Base-by-base conservation (phyloP, 2,113 vertebrate genomes). In the Fregetta grallaria region DNA sequence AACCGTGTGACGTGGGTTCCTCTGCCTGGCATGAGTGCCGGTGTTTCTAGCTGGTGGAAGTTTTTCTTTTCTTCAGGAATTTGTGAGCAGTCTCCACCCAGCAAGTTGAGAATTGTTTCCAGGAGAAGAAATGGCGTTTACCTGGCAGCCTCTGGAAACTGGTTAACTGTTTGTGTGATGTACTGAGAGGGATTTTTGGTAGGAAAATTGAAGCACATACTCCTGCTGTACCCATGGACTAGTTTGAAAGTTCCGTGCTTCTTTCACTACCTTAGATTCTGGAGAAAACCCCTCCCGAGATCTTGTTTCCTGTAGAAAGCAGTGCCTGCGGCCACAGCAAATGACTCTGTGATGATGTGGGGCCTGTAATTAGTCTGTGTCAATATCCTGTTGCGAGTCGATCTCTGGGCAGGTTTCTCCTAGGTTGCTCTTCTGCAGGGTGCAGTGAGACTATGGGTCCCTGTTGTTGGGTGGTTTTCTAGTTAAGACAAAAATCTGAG, bases 21-120 rank as follows among this genome's bases (percentile, higher is more conserved):
- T 78, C 62, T 89, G 45, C 76, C 83, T 92, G 83, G 84, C 66
- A 6, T 13, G 36, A 76, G 77, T 40, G 72, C 36, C 1, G 8
- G 65, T 34, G 42, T 84, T 92, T 77, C 52, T 78, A 80, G 50
- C 59, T 81, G 68, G 36, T 80, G 93, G 90, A 94, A 88, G 61
- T 76, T 91, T 92, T 88, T 65, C 85, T 94, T 83, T 73, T 84
- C 93, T 92, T 96, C 68, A 95, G 96, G 97, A 97, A 92, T 96
- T 92, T 93, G 83, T 94, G 74, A 95, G 83, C 79, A 89, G 93
- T 82, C 94, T 88, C 72, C 81, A 78, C 94, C 94, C 90, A 86
- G 84, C 38, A 81, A 92, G 90, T 18, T 80, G 52, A 95, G 91
- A 93, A 93, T 91, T 88, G 80, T 95, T 96, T 95, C 89, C 90